Percentiles rank a stretch among this genome's conserved stretches.
phyloP scores from a whole-genome alignment of 1,140 invertebrate species.

The Drosophila mojavensis region DNA sequence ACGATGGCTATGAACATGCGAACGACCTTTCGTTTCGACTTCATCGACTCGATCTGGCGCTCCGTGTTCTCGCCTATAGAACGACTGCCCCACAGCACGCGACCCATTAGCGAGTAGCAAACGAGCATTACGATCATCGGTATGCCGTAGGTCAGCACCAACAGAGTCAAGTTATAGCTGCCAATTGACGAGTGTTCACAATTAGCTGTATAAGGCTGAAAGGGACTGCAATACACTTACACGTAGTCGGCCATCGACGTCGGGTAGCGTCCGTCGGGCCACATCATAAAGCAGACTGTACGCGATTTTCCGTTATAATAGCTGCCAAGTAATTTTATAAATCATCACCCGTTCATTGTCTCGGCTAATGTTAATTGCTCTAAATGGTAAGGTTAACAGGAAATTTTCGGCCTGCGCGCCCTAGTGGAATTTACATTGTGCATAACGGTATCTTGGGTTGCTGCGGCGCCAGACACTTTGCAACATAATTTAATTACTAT shows the following conservation, averaged over 20 bases:
- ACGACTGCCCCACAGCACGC: slow-evolving; percentile 89
- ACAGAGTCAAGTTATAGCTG: slow-evolving; percentile 95
- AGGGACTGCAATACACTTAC: slow-evolving; percentile 85
- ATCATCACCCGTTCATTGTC: slow-evolving; percentile 23
- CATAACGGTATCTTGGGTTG: slow-evolving; percentile 1
- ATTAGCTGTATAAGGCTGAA: not conserved
- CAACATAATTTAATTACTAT: slow-evolving; percentile 47
- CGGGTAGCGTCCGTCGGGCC: slow-evolving; percentile 88
- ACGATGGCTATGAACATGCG: slow-evolving; percentile 85
- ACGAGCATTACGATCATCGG: slow-evolving; percentile 94
- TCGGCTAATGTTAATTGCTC: slow-evolving; percentile 16
- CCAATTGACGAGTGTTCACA: slow-evolving; percentile 46
- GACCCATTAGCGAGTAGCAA: slow-evolving; percentile 94
- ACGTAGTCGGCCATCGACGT: slow-evolving; percentile 86
- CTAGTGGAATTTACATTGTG: not conserved
- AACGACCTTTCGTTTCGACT: slow-evolving; percentile 94
- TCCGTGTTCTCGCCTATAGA: slow-evolving; percentile 95
- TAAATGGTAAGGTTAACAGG: slow-evolving; percentile 5
- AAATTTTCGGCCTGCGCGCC: slow-evolving; percentile 8
- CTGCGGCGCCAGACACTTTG: slow-evolving; percentile 30
- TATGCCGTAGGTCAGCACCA: slow-evolving; percentile 95
- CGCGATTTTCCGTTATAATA: slow-evolving; percentile 86
- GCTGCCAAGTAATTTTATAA: slow-evolving; percentile 61
- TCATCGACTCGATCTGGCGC: slow-evolving; percentile 92
- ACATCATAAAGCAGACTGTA: slow-evolving; percentile 87